Evolutionary conservation across 2,888 invertebrate species (phyloP).

Genomic region (Drosophila formosana): DNA sequence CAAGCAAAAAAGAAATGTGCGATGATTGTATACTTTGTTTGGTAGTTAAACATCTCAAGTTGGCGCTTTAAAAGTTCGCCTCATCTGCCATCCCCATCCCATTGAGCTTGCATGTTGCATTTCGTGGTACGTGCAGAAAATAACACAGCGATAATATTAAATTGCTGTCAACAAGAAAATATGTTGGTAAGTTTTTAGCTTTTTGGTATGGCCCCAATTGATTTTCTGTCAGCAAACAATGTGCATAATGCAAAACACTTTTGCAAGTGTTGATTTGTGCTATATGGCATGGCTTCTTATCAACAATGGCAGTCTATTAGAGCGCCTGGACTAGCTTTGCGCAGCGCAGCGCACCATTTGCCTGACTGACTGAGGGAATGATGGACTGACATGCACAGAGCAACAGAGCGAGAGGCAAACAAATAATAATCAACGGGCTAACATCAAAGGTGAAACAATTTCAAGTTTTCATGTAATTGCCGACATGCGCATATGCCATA

Average conservation of each 20-base stretch:
- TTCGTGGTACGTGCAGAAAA: constrained; percentile 72
- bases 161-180: constrained; percentile 79
- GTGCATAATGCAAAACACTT: constrained; percentile 68
- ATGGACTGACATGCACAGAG: constrained; percentile 69
- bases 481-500: constrained; percentile 64
- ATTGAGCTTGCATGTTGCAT: constrained; percentile 62
- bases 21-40: not conserved
- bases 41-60: constrained; percentile 12
- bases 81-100: not conserved
- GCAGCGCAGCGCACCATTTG: not conserved
- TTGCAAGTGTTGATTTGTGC: constrained; percentile 78
- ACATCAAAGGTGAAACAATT: constrained; percentile 78
- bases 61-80: constrained; percentile 8
- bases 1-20: not conserved
- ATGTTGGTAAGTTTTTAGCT: constrained; percentile 67
- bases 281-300: constrained; percentile 75
- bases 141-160: constrained; percentile 78
- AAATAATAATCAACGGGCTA: constrained; percentile 66
- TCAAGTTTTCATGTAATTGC: constrained; percentile 65
- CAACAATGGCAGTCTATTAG: constrained; percentile 77
- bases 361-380: constrained; percentile 33
- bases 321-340: constrained; percentile 5
- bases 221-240: constrained; percentile 74
- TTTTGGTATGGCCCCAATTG: constrained; percentile 55
- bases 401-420: constrained; percentile 50